Evolutionary conservation across 2,113 vertebrate genomes (phyloP), one percentile per base, ranked within the genome.

Genomic region (Ranitomeya variabilis): DNA sequence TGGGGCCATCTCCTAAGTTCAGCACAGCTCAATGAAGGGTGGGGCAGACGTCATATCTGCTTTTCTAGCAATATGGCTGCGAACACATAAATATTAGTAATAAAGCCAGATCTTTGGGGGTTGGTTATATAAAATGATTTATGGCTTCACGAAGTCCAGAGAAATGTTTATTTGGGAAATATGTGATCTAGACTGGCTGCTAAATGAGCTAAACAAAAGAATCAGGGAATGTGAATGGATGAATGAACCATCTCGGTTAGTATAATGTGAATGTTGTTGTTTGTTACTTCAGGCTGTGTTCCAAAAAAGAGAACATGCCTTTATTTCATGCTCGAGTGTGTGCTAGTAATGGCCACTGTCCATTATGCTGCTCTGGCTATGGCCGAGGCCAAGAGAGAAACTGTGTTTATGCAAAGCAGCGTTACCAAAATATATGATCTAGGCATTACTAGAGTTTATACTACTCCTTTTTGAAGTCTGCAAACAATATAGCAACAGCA

Each of bases 111-210:
- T 31, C 23, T 69, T 23, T 87, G 45, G 31, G 62, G 13, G 57
- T 45, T 77, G 51, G 37, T 80, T 77, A 12, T 52, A 79, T 87
- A 31, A 80, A 52, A 84, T 84, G 66, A 84, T 84, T 55, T 69
- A 71, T 84, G 52, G 31, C 64, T 52, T 83, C 55, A 69, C n/a
- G 45, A 23, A 5, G 52, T 55, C 64, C 60, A 71, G 64, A 55
- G 18, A 55, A 51, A 55, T 69, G 64, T 84, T 84, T 84, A 84
- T 84, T 84, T 71, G 23, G 66, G 51, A 84, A 84, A 69, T 54
- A 84, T 69, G 55, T 84, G n/a, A 84, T 84, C 64, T 21, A 83
- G 62, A 21, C 69, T 83, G 81, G 81, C 82, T 84, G 82, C 66
- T 84, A 84, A 69, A 80, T 60, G 19, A 80, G 23, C 45, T 83